Conservation (phyloP, 2,888 invertebrate species). For the Metallyticus violacea region DNA sequence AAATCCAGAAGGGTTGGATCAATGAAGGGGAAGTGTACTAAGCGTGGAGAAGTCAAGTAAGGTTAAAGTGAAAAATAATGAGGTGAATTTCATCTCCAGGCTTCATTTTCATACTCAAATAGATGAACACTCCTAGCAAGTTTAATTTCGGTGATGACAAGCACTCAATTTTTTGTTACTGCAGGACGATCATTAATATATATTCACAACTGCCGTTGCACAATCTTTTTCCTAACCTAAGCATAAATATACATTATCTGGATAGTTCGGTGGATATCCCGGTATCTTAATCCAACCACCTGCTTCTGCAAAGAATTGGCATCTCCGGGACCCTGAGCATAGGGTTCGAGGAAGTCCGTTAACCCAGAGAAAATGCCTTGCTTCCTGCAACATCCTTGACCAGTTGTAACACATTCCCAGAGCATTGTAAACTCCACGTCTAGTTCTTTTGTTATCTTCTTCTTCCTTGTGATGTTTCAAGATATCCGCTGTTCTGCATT, state of each 20-base stretch:
- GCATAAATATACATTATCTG: conserved; percentile 46
- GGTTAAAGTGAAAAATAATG: no score
- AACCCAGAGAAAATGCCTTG: neutral
- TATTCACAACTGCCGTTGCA: no score
- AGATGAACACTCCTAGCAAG: no score
- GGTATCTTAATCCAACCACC: conserved; percentile 49
- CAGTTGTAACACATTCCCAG: neutral
- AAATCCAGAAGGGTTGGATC: no score
- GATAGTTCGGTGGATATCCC: conserved; percentile 49
- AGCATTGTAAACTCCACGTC: neutral
- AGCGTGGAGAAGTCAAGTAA: no score
- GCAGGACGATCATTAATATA: no score
- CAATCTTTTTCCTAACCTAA: conserved; percentile 38
- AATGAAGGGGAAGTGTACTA: no score
- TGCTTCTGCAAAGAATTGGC: conserved; percentile 41
- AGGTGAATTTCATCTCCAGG: no score
- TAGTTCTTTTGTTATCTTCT: neutral
- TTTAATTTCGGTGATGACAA: no score
- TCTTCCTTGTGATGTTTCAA: neutral
- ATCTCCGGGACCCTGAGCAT: conserved; percentile 35
- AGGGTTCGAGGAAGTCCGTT: neutral
- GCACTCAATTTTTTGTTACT: no score
- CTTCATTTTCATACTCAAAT: no score
- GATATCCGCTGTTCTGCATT: neutral
- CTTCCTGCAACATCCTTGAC: neutral